These are phyloP conservation scores for Panulirus ornatus DNA, from an alignment of 1,140 invertebrate species.

Conservation along the genomic window DNA sequence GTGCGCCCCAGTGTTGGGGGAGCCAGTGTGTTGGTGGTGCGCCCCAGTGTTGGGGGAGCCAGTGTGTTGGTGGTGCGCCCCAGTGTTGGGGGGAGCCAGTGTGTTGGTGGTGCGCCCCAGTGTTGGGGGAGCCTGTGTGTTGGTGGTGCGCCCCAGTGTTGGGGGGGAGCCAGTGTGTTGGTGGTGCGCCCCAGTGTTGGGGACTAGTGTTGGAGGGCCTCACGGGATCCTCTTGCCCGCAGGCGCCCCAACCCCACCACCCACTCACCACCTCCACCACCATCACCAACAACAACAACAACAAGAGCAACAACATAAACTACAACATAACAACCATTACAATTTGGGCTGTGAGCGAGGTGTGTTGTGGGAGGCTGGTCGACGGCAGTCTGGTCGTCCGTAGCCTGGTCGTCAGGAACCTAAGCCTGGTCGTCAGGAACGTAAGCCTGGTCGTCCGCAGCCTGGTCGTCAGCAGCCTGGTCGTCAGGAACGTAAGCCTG, in stretches of 20 bases:
- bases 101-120: conserved; percentile 1
- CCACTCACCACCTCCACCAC: neutral
- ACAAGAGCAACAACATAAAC: too few relatives aligned
- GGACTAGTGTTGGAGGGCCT: neutral
- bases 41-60: too few relatives aligned
- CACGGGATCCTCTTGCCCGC: neutral
- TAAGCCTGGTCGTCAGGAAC: too few relatives aligned
- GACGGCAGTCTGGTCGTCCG: too few relatives aligned
- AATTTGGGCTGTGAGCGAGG: neutral
- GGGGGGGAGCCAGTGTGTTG: conserved; percentile 9
- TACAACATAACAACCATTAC: too few relatives aligned
- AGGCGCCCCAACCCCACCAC: neutral
- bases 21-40: neutral
- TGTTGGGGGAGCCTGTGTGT: neutral
- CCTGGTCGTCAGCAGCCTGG: neutral
- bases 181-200: neutral
- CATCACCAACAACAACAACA: neutral
- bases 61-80: too few relatives aligned
- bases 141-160: neutral
- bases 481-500: too few relatives aligned
- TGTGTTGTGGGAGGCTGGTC: neutral
- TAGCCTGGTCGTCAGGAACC: neutral
- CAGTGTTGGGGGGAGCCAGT: too few relatives aligned
- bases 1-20: too few relatives aligned
- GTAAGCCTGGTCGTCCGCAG: neutral